A percentile compares a stretch with the other conserved stretches of the same genome.
phyloP scores from a whole-genome alignment of 2,888 invertebrate genomes.

The Drosophila mercatorum region DNA sequence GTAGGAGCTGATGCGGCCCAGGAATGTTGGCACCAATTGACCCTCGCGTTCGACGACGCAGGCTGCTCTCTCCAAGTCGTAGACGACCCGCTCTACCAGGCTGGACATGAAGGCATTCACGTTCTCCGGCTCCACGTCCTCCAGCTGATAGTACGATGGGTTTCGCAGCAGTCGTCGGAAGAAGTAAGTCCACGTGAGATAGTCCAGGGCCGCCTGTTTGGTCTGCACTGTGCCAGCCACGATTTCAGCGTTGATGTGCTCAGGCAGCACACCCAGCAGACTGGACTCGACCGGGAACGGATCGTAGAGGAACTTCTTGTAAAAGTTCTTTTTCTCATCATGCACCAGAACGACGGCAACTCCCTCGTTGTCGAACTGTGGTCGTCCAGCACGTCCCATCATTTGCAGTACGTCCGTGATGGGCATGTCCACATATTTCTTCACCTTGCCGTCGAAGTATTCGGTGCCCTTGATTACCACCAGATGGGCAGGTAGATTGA shows the following conservation, averaged over 20 bases:
- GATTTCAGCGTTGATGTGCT: conserved; percentile 98
- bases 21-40: conserved; percentile 87
- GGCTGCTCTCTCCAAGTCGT: conserved; percentile 89
- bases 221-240: conserved; percentile 97
- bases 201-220: conserved; percentile 97
- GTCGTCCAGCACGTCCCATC: conserved; percentile 99
- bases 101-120: conserved; percentile 91
- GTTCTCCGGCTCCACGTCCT: conserved; percentile 88
- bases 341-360: conserved; percentile 95
- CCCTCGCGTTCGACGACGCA: conserved; percentile 91
- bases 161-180: conserved; percentile 96
- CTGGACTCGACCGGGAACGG: conserved; percentile 99
- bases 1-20: conserved; percentile 97
- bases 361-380: conserved; percentile 97
- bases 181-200: conserved; percentile 99
- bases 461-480: conserved; percentile 99
- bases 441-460: conserved; percentile 98
- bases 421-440: conserved; percentile 99
- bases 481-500: conserved; percentile 98
- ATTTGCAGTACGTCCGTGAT: conserved; percentile 99
- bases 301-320: conserved; percentile 99
- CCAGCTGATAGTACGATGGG: conserved; percentile 95
- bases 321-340: conserved; percentile 99
- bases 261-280: conserved; percentile 94
- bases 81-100: conserved; percentile 92